A percentile compares a stretch with the other conserved stretches of the same genome.
Evolutionary conservation across 2,888 invertebrate genomes (phyloP).

Genomic region (Caenorhabditis sinica): DNA sequence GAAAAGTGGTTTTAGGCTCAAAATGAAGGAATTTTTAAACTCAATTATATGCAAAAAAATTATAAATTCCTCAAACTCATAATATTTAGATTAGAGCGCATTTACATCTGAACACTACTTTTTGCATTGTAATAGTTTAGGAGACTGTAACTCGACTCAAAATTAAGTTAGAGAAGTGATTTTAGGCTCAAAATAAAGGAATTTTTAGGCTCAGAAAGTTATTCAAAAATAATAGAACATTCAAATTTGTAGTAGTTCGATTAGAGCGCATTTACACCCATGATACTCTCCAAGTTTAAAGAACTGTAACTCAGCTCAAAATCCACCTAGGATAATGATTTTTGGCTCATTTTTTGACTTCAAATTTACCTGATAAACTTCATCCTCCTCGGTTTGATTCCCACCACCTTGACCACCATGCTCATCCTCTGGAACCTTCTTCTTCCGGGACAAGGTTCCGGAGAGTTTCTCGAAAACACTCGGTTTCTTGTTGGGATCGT

Average conservation of each 20-base stretch:
- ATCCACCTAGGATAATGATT: neutral
- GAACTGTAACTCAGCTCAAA: neutral
- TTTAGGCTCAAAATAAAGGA: neutral
- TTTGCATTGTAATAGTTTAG: too few relatives aligned
- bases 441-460: conserved; percentile 79
- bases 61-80: too few relatives aligned
- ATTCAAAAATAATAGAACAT: too few relatives aligned
- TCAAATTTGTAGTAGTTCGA: too few relatives aligned
- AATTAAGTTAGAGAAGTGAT: neutral
- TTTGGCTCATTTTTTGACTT: neutral
- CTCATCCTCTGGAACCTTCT: conserved; percentile 74
- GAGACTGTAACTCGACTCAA: neutral
- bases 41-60: too few relatives aligned
- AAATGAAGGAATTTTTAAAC: too few relatives aligned
- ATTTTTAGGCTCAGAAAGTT: neutral
- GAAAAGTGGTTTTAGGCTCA: neutral
- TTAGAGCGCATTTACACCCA: too few relatives aligned
- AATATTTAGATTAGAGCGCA: too few relatives aligned
- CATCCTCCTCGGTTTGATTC: conserved; percentile 64
- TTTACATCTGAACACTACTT: too few relatives aligned
- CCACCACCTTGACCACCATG: conserved; percentile 21
- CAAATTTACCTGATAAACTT: conserved; percentile 63
- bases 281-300: too few relatives aligned
- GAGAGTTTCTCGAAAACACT: conserved; percentile 80
- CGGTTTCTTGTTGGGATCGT: conserved; percentile 55